Evolutionary conservation across 2,113 vertebrate genomes (phyloP).

Genomic region (Dermatemys mawii): DNA sequence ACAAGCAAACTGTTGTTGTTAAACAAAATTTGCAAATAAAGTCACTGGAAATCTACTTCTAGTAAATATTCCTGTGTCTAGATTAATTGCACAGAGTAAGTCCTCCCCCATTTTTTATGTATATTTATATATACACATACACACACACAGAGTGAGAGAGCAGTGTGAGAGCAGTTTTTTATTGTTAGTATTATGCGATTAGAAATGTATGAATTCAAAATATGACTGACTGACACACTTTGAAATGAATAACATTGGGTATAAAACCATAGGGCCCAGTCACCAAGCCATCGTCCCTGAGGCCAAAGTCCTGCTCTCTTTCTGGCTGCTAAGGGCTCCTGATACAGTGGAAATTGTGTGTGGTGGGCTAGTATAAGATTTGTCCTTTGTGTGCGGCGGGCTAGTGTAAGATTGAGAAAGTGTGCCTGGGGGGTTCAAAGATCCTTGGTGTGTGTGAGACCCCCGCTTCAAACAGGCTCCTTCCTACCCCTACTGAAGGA

Average conservation of each 20-base stretch:
- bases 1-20: conserved; percentile 56
- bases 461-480: not conserved
- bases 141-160: too few species aligned
- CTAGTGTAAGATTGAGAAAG: not conserved
- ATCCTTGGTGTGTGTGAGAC: not conserved
- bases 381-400: not conserved
- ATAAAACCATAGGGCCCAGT: not conserved
- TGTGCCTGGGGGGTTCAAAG: not conserved
- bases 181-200: not conserved
- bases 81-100: conserved; percentile 32
- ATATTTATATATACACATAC: not conserved
- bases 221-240: not conserved
- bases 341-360: not conserved
- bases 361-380: too few species aligned
- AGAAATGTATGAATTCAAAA: not conserved
- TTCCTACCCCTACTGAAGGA: not conserved
- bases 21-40: conserved; percentile 61
- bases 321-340: not conserved
- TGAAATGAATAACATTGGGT: rapidly evolving
- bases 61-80: conserved; percentile 38
- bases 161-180: not conserved
- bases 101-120: not conserved
- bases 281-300: not conserved
- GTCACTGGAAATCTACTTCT: conserved; percentile 31
- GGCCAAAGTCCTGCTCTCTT: not conserved